Evolutionary conservation across 2,797 vertebrate genomes (phyloP).

Genomic region (Bothrops alternatus): DNA sequence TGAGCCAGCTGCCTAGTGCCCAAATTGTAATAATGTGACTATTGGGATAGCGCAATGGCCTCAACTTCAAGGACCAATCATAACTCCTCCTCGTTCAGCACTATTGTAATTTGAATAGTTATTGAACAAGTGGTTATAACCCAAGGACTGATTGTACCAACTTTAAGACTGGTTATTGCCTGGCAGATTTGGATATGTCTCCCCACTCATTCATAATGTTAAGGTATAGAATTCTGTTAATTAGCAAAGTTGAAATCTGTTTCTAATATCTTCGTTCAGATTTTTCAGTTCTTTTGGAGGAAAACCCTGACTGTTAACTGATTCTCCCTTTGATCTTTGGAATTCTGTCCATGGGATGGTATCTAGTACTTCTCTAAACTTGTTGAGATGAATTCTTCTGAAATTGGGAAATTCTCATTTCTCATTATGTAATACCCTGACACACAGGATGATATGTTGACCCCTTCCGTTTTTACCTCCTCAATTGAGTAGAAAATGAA

Average conservation of each 20-base stretch:
- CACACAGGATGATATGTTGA: not conserved
- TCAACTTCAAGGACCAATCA: not conserved
- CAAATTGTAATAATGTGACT: not conserved
- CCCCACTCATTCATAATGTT: not conserved
- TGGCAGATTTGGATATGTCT: not conserved
- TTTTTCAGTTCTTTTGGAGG: not conserved
- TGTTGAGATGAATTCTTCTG: not conserved
- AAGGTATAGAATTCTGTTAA: not conserved
- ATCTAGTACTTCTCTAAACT: not conserved
- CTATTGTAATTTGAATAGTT: not conserved
- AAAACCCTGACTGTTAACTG: not conserved
- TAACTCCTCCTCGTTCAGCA: not conserved
- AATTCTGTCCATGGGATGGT: not conserved
- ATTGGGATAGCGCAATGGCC: not conserved
- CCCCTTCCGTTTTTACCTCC: not conserved
- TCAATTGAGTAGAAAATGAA: not conserved
- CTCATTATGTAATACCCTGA: not conserved
- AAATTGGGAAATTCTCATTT: not conserved
- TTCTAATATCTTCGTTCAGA: not conserved
- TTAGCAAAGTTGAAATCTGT: not conserved
- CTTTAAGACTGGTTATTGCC: not conserved
- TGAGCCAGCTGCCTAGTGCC: not conserved
- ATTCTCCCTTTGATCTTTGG: not conserved
- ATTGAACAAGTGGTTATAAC: not conserved
- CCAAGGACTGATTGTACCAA: not conserved